A percentile compares a stretch with the other conserved stretches of the same genome.
These are phyloP conservation scores for Drosophila saltans DNA, from an alignment of 1,140 invertebrate genomes.

Conservation along the genomic window DNA sequence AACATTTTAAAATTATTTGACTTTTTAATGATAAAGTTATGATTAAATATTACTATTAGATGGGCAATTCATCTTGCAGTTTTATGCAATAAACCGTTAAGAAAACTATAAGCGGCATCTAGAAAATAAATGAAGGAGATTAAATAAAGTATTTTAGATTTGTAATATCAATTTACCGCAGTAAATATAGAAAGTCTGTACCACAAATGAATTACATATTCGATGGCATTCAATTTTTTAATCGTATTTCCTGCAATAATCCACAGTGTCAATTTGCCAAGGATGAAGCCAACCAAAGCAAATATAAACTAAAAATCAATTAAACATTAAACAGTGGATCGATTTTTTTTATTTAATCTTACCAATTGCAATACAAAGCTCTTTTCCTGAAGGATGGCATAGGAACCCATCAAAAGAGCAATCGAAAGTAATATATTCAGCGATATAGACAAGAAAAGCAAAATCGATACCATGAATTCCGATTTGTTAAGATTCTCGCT, in stretches of 20 bases:
- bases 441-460: slow-evolving; percentile 10
- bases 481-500: background rate
- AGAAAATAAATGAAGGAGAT: background rate
- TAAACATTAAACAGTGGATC: no score
- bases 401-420: slow-evolving; percentile 6
- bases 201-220: background rate
- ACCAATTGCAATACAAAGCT: slow-evolving; percentile 7
- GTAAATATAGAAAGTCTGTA: slow-evolving; percentile 19
- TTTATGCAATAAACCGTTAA: background rate
- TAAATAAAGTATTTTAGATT: no score
- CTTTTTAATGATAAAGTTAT: no score
- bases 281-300: slow-evolving; percentile 7
- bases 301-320: slow-evolving; percentile 27
- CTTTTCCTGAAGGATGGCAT: slow-evolving; percentile 6
- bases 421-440: slow-evolving; percentile 18
- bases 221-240: background rate
- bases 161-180: slow-evolving; percentile 11
- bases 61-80: background rate
- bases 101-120: background rate
- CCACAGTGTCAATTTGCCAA: slow-evolving; percentile 27
- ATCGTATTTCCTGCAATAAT: slow-evolving; percentile 12
- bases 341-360: background rate
- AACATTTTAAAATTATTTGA: no score
- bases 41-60: background rate
- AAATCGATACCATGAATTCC: background rate